phyloP scores from a whole-genome alignment of 2,113 vertebrate genomes.

The Trachemys scripta region DNA sequence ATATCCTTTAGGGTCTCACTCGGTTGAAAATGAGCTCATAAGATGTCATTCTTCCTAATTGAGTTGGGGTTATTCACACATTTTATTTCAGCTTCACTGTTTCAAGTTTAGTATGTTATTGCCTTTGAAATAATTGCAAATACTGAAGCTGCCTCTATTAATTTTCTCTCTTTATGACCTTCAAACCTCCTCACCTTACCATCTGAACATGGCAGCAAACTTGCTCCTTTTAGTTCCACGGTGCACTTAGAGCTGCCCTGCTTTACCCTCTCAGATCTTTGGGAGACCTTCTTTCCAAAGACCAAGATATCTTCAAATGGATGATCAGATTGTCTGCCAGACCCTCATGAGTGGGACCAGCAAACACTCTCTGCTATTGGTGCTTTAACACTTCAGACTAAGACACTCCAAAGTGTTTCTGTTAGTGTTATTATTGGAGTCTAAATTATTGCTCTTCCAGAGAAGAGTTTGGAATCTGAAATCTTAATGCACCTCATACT shows the following conservation, averaged over 20 bases:
- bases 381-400: not conserved
- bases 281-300: not conserved
- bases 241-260: fast-evolving
- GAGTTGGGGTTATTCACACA: not conserved
- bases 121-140: slow-evolving; percentile 33
- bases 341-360: fast-evolving
- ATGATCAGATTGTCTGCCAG: not conserved
- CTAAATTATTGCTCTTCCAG: not conserved
- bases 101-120: not conserved
- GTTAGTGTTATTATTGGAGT: not conserved
- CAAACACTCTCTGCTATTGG: not conserved
- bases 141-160: slow-evolving; percentile 19
- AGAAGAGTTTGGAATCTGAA: not conserved
- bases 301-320: not conserved
- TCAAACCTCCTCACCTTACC: not conserved
- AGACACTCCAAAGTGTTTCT: not conserved
- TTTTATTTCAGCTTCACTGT: slow-evolving; percentile 13
- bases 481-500: not conserved
- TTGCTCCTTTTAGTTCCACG: fast-evolving
- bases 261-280: not conserved
- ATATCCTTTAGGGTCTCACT: not conserved
- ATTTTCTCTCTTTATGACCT: not conserved
- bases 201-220: not conserved
- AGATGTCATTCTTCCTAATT: too few relatives aligned
- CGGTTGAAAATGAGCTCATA: not conserved